Conservation (phyloP, 2,113 vertebrate genomes). For the Sinocyclocheilus rhinocerous region DNA sequence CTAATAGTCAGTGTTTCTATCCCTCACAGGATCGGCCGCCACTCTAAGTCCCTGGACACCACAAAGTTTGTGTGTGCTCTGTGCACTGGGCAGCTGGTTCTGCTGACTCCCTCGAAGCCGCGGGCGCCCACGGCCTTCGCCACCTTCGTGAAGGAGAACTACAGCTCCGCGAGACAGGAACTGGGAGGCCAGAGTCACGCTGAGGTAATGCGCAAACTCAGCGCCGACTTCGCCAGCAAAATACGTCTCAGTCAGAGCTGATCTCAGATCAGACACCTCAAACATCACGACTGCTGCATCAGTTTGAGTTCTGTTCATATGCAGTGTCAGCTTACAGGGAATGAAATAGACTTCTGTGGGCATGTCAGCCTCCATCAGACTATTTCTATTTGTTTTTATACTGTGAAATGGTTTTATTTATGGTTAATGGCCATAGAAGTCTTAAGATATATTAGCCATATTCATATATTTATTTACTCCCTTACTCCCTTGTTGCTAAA, state of each 20-base stretch:
- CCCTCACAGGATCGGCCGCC: slow-evolving; percentile 80
- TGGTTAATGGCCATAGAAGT: too few species aligned
- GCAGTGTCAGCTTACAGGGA: too few species aligned
- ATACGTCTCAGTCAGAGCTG: slow-evolving; percentile 73
- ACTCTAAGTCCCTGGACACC: slow-evolving; percentile 85
- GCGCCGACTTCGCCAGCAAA: slow-evolving; percentile 81
- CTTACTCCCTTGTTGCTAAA: too few species aligned
- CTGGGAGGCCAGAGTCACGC: slow-evolving; percentile 74
- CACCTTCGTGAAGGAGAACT: slow-evolving; percentile 85
- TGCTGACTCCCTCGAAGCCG: slow-evolving; percentile 72
- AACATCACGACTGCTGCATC: too few species aligned
- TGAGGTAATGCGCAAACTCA: slow-evolving; percentile 84
- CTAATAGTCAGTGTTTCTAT: neutral
- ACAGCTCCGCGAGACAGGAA: slow-evolving; percentile 64
- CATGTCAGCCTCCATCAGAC: too few species aligned
- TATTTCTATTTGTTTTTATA: too few species aligned
- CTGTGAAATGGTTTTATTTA: too few species aligned
- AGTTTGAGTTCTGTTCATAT: too few species aligned
- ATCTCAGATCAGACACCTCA: too few species aligned
- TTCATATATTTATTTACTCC: too few species aligned
- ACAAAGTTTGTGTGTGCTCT: slow-evolving; percentile 75
- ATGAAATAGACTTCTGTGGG: too few species aligned
- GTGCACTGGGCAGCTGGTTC: slow-evolving; percentile 76
- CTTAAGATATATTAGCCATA: too few species aligned
- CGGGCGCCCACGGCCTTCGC: slow-evolving; percentile 77